Percentiles rank a stretch among this genome's conserved stretches.
phyloP scores from a whole-genome alignment of 2,888 invertebrate genomes.

The Phengaris alcon region DNA sequence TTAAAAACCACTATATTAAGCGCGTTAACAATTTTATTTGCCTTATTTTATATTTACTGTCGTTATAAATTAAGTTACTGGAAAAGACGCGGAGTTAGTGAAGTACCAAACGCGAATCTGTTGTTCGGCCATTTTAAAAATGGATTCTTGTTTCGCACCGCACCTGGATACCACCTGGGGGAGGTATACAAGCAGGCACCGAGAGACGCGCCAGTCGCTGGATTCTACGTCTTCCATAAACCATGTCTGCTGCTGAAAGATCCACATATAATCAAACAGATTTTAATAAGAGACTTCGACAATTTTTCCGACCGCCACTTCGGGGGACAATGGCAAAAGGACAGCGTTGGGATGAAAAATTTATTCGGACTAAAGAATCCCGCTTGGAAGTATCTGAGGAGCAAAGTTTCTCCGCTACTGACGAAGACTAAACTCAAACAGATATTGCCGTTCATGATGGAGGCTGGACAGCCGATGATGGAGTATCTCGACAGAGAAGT shows the following conservation, averaged over 20 bases:
- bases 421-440: slow-evolving; percentile 39
- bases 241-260: slow-evolving; percentile 44
- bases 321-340: slow-evolving; percentile 41
- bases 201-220: slow-evolving; percentile 38
- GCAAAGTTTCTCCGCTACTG: slow-evolving; percentile 41
- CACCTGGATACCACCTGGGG: slow-evolving; percentile 43
- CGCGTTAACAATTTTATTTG: not conserved
- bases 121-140: slow-evolving; percentile 45
- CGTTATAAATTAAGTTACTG: slow-evolving; percentile 37
- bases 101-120: slow-evolving; percentile 35
- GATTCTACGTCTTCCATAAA: slow-evolving; percentile 45
- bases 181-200: slow-evolving; percentile 37
- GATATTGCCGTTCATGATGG: slow-evolving; percentile 42
- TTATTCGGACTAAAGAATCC: slow-evolving; percentile 44
- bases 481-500: slow-evolving; percentile 35
- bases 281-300: slow-evolving; percentile 41
- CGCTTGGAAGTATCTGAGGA: slow-evolving; percentile 43
- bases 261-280: slow-evolving; percentile 43
- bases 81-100: slow-evolving; percentile 37
- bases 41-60: slow-evolving; percentile 20
- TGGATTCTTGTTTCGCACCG: slow-evolving; percentile 42
- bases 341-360: slow-evolving; percentile 45
- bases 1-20: not conserved
- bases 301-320: slow-evolving; percentile 43
- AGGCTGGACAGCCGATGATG: slow-evolving; percentile 42